Conservation (phyloP, 2,888 invertebrate genomes). For the Lasius platythorax region DNA sequence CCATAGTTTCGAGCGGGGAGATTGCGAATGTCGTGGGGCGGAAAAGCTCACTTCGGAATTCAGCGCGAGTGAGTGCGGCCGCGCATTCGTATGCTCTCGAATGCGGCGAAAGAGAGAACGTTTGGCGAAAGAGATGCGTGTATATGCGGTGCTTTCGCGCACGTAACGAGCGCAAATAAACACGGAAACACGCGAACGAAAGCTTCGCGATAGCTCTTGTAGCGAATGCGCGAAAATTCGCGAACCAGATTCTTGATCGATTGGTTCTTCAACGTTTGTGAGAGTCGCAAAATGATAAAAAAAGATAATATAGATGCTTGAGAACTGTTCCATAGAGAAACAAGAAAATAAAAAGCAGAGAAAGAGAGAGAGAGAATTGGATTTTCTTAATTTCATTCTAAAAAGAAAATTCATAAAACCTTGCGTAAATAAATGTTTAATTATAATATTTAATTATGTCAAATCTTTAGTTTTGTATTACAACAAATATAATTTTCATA, state of each 20-base stretch:
- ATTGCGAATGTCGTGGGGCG: not conserved
- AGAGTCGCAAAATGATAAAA: not conserved
- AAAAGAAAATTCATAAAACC: not conserved
- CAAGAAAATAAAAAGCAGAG: not conserved
- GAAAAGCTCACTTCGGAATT: constrained; percentile 30
- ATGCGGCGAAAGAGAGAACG: constrained; percentile 20
- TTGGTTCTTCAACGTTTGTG: not conserved
- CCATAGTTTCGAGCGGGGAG: constrained; percentile 8
- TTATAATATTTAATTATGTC: not conserved
- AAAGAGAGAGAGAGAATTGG: not conserved
- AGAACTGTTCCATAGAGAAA: not conserved
- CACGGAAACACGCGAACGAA: constrained; percentile 23
- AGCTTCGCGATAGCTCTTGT: not conserved
- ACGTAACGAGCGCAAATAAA: constrained; percentile 35
- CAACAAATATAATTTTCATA: not conserved
- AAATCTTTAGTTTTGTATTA: not conserved
- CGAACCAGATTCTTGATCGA: not conserved
- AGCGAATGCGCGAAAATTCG: not conserved
- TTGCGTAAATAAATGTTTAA: not conserved
- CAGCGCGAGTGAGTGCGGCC: constrained; percentile 23
- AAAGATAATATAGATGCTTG: not conserved
- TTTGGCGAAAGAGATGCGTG: not conserved
- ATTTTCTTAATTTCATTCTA: not conserved
- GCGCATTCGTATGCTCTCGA: constrained; percentile 21
- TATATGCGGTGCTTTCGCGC: not conserved